A percentile compares a stretch with the other conserved stretches of the same genome.
Conservation (phyloP, 2,888 invertebrate species). For the Troides oblongomaculatus region DNA sequence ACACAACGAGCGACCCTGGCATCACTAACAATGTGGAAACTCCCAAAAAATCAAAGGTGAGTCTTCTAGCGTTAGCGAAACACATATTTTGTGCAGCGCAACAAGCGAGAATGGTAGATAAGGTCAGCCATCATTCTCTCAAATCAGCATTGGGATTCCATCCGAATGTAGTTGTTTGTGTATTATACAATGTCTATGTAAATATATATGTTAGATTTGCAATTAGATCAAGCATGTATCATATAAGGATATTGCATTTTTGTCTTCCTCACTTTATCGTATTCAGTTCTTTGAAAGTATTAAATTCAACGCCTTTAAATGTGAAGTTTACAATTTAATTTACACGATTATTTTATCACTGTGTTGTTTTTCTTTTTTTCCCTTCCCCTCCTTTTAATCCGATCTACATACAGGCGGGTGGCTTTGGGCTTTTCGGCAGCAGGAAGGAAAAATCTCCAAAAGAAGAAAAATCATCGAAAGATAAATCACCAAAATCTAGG, state of each 20-base stretch:
- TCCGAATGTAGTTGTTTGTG: slow-evolving; percentile 46
- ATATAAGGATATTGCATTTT: slow-evolving; percentile 49
- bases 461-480: slow-evolving; percentile 58
- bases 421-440: slow-evolving; percentile 66
- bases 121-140: slow-evolving; percentile 31
- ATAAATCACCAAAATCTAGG: slow-evolving; percentile 58
- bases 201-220: slow-evolving; percentile 61
- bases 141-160: slow-evolving; percentile 37
- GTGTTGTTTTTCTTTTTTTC: slow-evolving; percentile 63
- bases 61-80: slow-evolving; percentile 31
- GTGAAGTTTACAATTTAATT: slow-evolving; percentile 38
- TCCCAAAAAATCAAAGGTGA: slow-evolving; percentile 73
- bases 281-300: slow-evolving; percentile 37
- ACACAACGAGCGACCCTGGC: slow-evolving; percentile 72
- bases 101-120: slow-evolving; percentile 58
- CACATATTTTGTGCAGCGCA: slow-evolving; percentile 33
- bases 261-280: slow-evolving; percentile 35
- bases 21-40: slow-evolving; percentile 72
- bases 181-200: slow-evolving; percentile 58
- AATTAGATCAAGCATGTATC: slow-evolving; percentile 52
- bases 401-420: slow-evolving; percentile 60
- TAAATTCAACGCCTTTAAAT: slow-evolving; percentile 22
- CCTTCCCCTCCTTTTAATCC: slow-evolving; percentile 43
- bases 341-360: slow-evolving; percentile 62
- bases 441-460: slow-evolving; percentile 68